Base-by-base conservation (phyloP, 2,888 invertebrate species). In the Orthonychiurus folsomi region DNA sequence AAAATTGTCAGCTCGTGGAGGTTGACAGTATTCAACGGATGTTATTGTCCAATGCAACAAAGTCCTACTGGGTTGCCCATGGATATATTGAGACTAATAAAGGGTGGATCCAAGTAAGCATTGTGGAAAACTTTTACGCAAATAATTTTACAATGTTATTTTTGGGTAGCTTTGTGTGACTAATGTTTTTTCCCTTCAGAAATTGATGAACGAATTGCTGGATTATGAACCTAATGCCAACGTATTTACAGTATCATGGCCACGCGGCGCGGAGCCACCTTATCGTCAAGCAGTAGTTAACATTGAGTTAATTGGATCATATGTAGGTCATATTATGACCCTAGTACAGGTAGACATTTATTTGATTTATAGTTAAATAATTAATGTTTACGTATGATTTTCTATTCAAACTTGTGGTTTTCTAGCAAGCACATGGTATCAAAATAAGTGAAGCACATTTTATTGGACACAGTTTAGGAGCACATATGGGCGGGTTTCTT, bases 241-340 rank as follows among this genome's bases (percentile, higher is more conserved):
- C 60, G 87, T 92, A 0, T 80, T 91, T 18, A 81, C 88, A 0
- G 84, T 93, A 1, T 92, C 92, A 75, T 93, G 93, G 93, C 84
- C 87, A 64, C 84, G 84, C 3, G 93, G 92, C 0, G 87, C 92
- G 0, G 85, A 85, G 66, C 91, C 92, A 0, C 91, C 92, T 0
- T 95, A 94, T 75, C 86, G 88, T 0, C 92, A 93, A 77, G 93
- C 95, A 0, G 92, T 90, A 1, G 92, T 93, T 1, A 94, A 94
- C 75, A 90, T 89, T 23, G 81, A 93, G 59, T 80, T 94, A 18
- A 86, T 93, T 1, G 93, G 91, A 0, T 85, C 85, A 0, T 88
- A 93, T 78, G 84, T 89, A 0, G 90, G 89, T 0, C 85, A 89
- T 76, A 79, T 93, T 24, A 73, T 82, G 2, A 75, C 76, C 50